Evolutionary conservation across 2,113 vertebrate species (phyloP).

Genomic region (Entomyzon cyanotis): DNA sequence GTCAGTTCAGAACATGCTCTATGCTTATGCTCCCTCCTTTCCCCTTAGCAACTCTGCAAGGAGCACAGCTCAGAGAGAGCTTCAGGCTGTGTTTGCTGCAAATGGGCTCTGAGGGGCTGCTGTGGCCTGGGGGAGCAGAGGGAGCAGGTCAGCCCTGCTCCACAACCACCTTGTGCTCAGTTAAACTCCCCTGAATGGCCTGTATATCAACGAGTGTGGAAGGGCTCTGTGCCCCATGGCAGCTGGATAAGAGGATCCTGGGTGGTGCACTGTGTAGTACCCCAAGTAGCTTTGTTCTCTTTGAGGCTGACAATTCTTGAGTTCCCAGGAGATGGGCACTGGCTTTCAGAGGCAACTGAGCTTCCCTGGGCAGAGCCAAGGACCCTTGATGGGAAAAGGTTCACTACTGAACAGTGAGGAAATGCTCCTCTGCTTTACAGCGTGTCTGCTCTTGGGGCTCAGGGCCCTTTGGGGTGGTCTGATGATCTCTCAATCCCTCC

Average conservation of each 20-base stretch:
- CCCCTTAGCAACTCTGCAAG: neutral
- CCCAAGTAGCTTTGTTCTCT: neutral
- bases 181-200: neutral
- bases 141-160: neutral
- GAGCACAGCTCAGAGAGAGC: neutral
- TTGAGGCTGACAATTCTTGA: neutral
- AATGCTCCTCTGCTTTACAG: neutral
- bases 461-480: neutral
- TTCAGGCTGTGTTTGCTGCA: neutral
- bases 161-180: rapidly evolving
- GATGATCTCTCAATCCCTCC: neutral
- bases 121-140: neutral
- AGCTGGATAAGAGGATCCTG: neutral
- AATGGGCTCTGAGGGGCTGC: neutral
- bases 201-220: neutral
- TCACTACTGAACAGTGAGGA: neutral
- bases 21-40: neutral
- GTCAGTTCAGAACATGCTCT: neutral
- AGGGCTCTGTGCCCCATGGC: neutral
- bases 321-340: neutral
- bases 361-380: neutral
- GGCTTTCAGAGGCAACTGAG: neutral
- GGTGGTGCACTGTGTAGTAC: neutral
- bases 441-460: neutral
- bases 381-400: neutral